Base-by-base conservation (phyloP, 2,888 invertebrate species). In the Tetheella fluctuosa region DNA sequence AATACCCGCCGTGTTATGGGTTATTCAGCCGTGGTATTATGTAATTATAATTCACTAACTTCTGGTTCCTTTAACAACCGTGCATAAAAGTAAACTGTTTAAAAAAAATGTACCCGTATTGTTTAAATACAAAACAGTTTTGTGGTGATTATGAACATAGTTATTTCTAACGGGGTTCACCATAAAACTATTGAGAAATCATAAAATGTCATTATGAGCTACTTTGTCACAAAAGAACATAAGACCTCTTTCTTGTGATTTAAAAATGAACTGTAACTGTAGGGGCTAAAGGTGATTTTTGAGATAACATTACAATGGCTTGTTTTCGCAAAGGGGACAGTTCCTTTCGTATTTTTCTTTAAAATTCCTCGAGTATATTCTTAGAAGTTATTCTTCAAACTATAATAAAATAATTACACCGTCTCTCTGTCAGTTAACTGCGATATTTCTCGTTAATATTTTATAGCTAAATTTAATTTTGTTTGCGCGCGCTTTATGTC, bases 381-480 rank as follows among this genome's bases (percentile, higher is more conserved):
- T 67, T 64, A 75, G 80, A 80, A 81, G 67, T 64, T 57, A 62
- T 67, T 68, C 69, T 69, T 64, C 60, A 59, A 54, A 59, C 64
- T 53, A 74, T 74, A 77, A 77, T 80, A 82, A 77, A 83, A 79
- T 82, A 79, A 82, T 79, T 77, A 80, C 72, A 72, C 65, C 63
- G 68, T 58, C 62, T 68, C 62, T 66, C 66, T 73, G 67, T 69
- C 60, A 65, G 64, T 73, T 65, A 71, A 73, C 67, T 67, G 69
- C 70, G 67, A 65, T 66, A 63, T 69, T 66, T 68, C 67, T 65
- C 64, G 64, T 68, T 68, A 66, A 70, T 71, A 70, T 73, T 81
- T 80, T 79, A 83, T 74, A 60, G 64, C 64, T 53, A 68, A 67
- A 67, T 65, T 67, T 71, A 58, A 65, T 69, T 74, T 69, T 70